Conservation (phyloP, 2,113 vertebrate genomes). For the Sula dactylatra region DNA sequence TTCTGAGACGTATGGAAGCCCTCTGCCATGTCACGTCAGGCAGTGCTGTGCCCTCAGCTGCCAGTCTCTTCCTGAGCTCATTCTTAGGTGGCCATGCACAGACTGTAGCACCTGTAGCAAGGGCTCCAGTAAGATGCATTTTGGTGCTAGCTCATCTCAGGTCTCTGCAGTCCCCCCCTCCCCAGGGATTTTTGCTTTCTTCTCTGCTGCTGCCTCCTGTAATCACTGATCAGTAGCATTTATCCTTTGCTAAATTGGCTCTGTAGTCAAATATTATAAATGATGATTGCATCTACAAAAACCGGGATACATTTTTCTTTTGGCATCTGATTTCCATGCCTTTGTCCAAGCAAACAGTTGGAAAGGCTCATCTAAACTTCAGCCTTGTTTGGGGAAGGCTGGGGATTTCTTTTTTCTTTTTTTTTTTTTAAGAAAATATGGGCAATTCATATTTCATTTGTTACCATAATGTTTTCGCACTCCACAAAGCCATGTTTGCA, state of each 20-base stretch:
- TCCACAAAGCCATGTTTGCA: background rate
- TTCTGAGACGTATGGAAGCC: background rate
- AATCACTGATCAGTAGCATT: background rate
- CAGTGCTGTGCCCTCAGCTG: background rate
- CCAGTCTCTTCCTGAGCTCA: accelerated
- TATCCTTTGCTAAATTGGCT: background rate
- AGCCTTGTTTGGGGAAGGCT: background rate
- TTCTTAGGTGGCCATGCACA: accelerated
- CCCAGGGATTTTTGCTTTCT: background rate
- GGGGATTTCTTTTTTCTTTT: background rate
- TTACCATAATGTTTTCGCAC: background rate
- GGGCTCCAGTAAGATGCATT: background rate
- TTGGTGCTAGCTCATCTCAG: background rate
- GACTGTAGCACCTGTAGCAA: background rate
- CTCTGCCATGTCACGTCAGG: background rate
- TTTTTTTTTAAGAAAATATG: background rate
- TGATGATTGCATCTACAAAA: background rate
- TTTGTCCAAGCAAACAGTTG: background rate
- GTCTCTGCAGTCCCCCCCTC: background rate
- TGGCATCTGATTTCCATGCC: background rate
- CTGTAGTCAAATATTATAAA: background rate
- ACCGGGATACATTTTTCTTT: background rate
- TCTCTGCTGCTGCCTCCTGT: background rate
- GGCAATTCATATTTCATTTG: background rate
- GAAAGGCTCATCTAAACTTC: background rate